These are phyloP conservation scores for Perca fluviatilis DNA, from an alignment of 2,113 vertebrate genomes.

Conservation along the genomic window DNA sequence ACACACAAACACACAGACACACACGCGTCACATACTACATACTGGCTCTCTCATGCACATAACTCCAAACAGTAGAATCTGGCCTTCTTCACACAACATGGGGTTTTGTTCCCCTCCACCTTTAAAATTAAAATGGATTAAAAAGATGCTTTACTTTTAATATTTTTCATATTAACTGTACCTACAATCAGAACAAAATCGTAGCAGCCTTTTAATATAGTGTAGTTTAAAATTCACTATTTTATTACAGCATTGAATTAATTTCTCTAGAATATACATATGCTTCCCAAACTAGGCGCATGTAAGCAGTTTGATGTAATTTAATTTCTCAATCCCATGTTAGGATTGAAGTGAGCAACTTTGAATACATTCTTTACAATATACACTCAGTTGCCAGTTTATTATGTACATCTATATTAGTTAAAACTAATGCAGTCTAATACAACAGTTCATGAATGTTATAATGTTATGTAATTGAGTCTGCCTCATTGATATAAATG, in stretches of 20 bases:
- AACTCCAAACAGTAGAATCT: constrained; percentile 35
- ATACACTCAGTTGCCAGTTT: not conserved
- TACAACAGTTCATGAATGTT: not conserved
- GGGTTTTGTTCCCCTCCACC: not conserved
- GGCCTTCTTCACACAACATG: constrained; percentile 58
- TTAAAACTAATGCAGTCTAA: not conserved
- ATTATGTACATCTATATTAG: not conserved
- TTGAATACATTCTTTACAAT: not conserved
- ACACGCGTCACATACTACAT: constrained; percentile 23
- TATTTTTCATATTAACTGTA: not conserved
- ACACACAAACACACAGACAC: constrained; percentile 29
- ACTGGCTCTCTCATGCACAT: constrained; percentile 6
- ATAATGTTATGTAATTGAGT: not conserved
- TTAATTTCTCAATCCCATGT: not conserved
- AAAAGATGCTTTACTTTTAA: not conserved
- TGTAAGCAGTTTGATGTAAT: not conserved
- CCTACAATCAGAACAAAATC: not conserved
- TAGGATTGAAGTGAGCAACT: not conserved
- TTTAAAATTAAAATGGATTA: not conserved
- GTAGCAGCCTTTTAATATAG: not conserved
- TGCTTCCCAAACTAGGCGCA: not conserved
- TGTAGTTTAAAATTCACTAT: not conserved
- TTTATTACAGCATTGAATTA: not conserved
- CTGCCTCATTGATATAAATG: not conserved
- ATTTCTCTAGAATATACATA: not conserved